phyloP scores from a whole-genome alignment of 2,888 invertebrate genomes.

The Erebia epiphron region DNA sequence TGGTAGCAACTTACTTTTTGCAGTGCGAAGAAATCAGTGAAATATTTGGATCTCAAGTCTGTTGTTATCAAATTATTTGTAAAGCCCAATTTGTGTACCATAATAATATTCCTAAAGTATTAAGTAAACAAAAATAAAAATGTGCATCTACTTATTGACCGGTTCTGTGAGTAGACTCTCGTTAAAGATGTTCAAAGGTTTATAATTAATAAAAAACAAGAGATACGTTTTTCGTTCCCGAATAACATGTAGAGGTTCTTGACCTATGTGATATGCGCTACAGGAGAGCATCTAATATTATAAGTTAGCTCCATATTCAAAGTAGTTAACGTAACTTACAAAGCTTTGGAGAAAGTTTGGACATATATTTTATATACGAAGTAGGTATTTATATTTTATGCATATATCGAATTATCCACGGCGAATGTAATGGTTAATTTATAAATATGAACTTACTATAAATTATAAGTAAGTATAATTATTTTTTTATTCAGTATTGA shows the following conservation, averaged over 20 bases:
- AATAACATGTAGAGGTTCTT: slow-evolving; percentile 59
- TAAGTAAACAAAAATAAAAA: neutral
- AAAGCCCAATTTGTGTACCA: too few relatives aligned
- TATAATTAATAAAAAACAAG: slow-evolving; percentile 27
- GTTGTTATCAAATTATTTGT: too few relatives aligned
- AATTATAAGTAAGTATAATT: too few relatives aligned
- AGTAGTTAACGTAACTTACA: slow-evolving; percentile 13
- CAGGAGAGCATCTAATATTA: slow-evolving; percentile 43
- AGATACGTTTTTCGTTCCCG: slow-evolving; percentile 50
- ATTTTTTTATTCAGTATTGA: too few relatives aligned
- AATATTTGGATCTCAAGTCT: too few relatives aligned
- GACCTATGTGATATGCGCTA: slow-evolving; percentile 58
- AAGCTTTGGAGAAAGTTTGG: neutral
- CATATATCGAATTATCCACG: too few relatives aligned
- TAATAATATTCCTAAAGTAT: neutral
- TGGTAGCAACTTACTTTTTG: too few relatives aligned
- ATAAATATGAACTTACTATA: too few relatives aligned
- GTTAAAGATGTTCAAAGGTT: slow-evolving; percentile 15
- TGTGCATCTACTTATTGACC: neutral
- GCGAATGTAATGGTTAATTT: too few relatives aligned
- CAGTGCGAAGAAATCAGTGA: too few relatives aligned
- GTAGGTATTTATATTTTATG: too few relatives aligned
- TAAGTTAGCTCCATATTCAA: slow-evolving; percentile 47
- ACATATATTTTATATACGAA: too few relatives aligned
- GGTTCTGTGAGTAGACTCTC: neutral